phyloP scores from a whole-genome alignment of 1,140 invertebrate genomes.

The Hylaeus anthracinus region DNA sequence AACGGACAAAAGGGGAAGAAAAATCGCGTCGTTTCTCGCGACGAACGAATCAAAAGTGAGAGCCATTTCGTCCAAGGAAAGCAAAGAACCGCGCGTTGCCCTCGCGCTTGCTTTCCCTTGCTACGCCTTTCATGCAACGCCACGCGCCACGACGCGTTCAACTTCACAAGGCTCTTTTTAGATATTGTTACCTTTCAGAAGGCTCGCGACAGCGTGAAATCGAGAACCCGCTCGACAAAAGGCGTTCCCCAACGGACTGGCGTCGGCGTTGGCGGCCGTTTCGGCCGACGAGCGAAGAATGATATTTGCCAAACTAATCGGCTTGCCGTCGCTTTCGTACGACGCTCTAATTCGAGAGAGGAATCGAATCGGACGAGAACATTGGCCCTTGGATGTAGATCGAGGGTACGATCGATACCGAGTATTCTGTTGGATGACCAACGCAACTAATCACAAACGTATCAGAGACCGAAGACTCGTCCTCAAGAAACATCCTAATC shows the following conservation, averaged over 20 bases:
- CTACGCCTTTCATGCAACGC: no score
- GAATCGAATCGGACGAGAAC: no score
- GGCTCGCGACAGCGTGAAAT: constrained; percentile 1
- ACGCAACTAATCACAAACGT: no score
- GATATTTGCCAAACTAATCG: constrained; percentile 30
- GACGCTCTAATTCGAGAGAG: no score
- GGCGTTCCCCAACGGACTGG: neutral
- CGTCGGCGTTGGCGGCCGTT: no score
- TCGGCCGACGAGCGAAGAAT: neutral
- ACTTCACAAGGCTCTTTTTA: neutral
- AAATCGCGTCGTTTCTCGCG: neutral
- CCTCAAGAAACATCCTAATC: no score
- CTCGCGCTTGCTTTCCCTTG: neutral
- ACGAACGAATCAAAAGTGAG: neutral
- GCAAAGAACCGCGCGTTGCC: no score
- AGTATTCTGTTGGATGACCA: no score
- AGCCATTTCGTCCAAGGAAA: neutral
- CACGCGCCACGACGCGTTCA: neutral
- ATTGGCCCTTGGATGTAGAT: no score
- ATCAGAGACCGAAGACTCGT: no score
- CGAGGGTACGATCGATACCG: no score
- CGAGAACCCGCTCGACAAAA: neutral
- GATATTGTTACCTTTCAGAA: neutral
- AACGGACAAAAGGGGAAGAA: no score
- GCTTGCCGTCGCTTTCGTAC: neutral